Evolutionary conservation across 2,113 vertebrate genomes (phyloP), one percentile per base, ranked within the genome.

Genomic region (Muscicapa adusta): DNA sequence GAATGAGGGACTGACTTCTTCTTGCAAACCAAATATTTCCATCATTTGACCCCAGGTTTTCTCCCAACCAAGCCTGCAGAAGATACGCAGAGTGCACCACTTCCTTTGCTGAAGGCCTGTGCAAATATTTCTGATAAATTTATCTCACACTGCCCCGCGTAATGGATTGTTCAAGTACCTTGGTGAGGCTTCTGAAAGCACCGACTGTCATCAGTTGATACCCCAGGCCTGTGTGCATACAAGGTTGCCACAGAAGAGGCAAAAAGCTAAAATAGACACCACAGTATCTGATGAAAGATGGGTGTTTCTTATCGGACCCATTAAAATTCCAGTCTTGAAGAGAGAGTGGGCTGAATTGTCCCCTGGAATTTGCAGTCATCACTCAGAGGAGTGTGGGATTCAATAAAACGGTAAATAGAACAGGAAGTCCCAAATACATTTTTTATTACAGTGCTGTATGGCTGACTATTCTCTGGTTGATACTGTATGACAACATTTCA

Each of bases 241-340:
- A 74, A 53, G 33, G 60, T 83, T 84, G 77, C 45, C 62, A 67
- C 76, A 91, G 85, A 95, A 93, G 90, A 93, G 78, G 72, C 24
- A 92, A 81, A 96, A 93, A 89, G 43, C 75, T 97, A 94, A 92
- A 96, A 94, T 79, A 96, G 96, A 94, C 85, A 91, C 28, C 14
- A 51, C 83, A 75, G 81, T 84, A 89, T 97, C 95, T 95, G 96
- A 96, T 82, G 94, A 97, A 95, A 97, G 92, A 91, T 89, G 88
- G 17, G 23, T 0, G 3, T 88, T 33, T 92, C 77, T 94, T 96
- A 95, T 94, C 56, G 0, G 12, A 79, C 56, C 92, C 94, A 96
- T 97, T 97, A 97, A 97, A 97, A 97, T 97, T 97, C 96, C 96
- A 93, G 26, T 81, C 89, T 42, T 68, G 88, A 89, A 48, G 68